Evolutionary conservation across 2,888 invertebrate species (phyloP).

Genomic region (Philereme vetulata): DNA sequence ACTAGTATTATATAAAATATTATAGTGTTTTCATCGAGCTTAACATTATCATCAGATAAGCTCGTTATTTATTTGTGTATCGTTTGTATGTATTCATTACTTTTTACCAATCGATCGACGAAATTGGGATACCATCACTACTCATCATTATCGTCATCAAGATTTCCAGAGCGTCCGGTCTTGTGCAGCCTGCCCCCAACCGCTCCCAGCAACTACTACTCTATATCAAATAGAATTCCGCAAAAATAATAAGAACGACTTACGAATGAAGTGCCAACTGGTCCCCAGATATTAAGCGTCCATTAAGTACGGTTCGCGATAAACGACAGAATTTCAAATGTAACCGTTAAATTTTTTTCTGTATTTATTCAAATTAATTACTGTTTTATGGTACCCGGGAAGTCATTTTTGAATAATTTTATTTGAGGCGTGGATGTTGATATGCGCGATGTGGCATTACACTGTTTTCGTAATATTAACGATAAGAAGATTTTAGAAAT

Average conservation of each 20-base stretch:
- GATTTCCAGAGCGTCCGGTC: too few relatives aligned
- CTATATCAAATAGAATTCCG: constrained; percentile 61
- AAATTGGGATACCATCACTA: too few relatives aligned
- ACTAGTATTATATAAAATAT: too few relatives aligned
- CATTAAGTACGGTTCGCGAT: constrained; percentile 64
- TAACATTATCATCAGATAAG: too few relatives aligned
- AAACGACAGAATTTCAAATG: constrained; percentile 71
- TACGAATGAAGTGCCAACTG: constrained; percentile 60
- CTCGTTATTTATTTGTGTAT: too few relatives aligned
- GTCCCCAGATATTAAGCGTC: constrained; percentile 61
- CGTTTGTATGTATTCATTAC: too few relatives aligned
- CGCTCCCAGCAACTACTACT: not conserved
- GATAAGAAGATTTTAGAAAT: too few relatives aligned
- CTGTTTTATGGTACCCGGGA: constrained; percentile 62
- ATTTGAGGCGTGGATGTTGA: constrained; percentile 23
- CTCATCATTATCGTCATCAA: too few relatives aligned
- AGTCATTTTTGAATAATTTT: constrained; percentile 44
- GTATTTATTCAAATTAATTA: constrained; percentile 77
- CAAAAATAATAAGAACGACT: constrained; percentile 58
- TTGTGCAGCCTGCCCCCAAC: too few relatives aligned
- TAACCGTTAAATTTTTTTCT: constrained; percentile 57
- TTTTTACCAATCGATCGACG: too few relatives aligned
- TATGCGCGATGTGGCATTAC: constrained; percentile 11
- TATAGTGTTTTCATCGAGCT: too few relatives aligned
- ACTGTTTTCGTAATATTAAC: not conserved